A percentile compares a stretch with the other conserved stretches of the same genome.
Evolutionary conservation across 64 coral and sea anemone genomes (phyloP).

Genomic region (Stylophora pistillata): DNA sequence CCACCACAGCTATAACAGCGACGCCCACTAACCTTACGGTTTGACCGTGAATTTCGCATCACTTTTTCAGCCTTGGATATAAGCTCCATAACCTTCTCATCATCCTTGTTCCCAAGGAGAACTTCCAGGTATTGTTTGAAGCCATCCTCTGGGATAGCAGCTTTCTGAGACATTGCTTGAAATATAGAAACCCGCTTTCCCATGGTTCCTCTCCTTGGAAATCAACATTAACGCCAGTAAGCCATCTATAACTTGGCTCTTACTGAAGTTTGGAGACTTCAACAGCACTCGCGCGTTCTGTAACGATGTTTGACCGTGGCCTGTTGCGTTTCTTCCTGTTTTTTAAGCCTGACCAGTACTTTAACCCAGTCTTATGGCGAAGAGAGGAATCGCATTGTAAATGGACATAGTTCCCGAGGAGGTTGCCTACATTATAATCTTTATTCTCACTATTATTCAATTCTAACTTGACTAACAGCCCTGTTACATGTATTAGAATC

Average conservation of each 20-base stretch:
- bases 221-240: conserved; percentile 20
- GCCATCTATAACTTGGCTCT: conserved; percentile 19
- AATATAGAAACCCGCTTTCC: conserved; percentile 26
- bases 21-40: conserved; percentile 7
- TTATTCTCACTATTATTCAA: conserved; percentile 8
- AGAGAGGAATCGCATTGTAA: neutral
- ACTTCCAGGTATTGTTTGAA: conserved; percentile 39
- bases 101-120: conserved; percentile 46
- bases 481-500: no score
- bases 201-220: conserved; percentile 18
- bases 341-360: conserved; percentile 13
- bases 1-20: conserved; percentile 10
- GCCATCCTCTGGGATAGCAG: neutral
- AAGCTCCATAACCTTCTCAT: conserved; percentile 41
- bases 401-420: neutral
- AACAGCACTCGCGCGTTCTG: conserved; percentile 7
- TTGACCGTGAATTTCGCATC: conserved; percentile 9
- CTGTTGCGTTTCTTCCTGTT: conserved; percentile 40
- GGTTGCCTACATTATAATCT: neutral
- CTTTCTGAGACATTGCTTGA: conserved; percentile 39
- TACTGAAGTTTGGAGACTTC: conserved; percentile 39
- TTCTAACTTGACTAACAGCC: no score
- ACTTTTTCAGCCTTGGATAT: conserved; percentile 41
- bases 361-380: conserved; percentile 13
- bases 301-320: neutral